Evolutionary conservation across 2,888 invertebrate species (phyloP).

Genomic region (Zaprionus obscuricornis): DNA sequence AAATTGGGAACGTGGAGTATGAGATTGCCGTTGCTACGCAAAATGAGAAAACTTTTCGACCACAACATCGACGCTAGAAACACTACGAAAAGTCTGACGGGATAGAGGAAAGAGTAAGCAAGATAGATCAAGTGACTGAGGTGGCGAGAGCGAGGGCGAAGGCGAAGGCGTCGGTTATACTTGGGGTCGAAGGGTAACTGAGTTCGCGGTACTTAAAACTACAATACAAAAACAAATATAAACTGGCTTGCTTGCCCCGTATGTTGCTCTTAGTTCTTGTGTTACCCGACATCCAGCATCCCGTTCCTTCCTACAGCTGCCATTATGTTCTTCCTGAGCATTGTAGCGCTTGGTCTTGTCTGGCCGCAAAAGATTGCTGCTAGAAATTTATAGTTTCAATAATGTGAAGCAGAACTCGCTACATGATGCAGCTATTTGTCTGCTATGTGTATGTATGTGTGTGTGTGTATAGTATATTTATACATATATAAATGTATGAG

Average conservation of each 20-base stretch:
- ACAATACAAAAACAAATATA: conserved; percentile 65
- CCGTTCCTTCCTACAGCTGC: neutral
- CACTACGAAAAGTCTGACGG: conserved; percentile 19
- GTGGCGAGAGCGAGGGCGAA: neutral
- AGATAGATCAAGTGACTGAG: neutral
- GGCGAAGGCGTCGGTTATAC: no score
- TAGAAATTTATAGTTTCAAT: conserved; percentile 75
- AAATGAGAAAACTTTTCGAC: conserved; percentile 76
- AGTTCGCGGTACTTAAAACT: conserved; percentile 55
- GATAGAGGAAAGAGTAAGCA: neutral
- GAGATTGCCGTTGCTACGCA: conserved; percentile 49
- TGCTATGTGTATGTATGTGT: conserved; percentile 28
- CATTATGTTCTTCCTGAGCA: neutral
- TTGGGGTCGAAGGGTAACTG: neutral
- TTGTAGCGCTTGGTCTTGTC: conserved; percentile 48
- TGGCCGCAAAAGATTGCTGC: conserved; percentile 76
- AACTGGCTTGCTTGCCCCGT: conserved; percentile 33
- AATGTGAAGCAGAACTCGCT: conserved; percentile 65
- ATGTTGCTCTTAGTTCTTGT: conserved; percentile 17
- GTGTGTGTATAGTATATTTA: neutral
- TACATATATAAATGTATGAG: neutral
- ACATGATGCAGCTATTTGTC: conserved; percentile 61
- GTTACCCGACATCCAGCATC: neutral
- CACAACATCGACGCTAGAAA: conserved; percentile 68
- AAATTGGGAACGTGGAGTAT: conserved; percentile 11